These are phyloP conservation scores for Erebia palarica DNA, from an alignment of 2,888 invertebrate genomes.

Conservation along the genomic window DNA sequence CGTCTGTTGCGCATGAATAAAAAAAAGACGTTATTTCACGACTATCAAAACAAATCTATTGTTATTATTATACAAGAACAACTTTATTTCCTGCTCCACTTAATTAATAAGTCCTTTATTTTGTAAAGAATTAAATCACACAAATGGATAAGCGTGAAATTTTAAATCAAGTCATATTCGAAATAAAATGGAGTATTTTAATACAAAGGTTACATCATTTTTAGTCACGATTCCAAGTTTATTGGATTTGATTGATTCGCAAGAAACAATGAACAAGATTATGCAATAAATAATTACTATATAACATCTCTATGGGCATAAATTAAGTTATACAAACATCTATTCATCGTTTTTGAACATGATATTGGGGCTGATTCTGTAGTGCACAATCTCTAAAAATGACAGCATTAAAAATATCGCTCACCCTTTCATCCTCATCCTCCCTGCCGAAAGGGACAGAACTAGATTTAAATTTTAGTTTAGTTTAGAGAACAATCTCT, in stretches of 20 bases:
- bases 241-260: constrained; percentile 7
- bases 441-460: no score
- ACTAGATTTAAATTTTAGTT: no score
- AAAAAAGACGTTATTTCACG: background rate
- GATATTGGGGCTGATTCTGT: no score
- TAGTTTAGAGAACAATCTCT: no score
- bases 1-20: background rate
- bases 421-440: no score
- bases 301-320: background rate
- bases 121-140: constrained; percentile 8
- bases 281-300: constrained; percentile 1
- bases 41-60: background rate
- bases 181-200: constrained; percentile 7
- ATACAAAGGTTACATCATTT: background rate
- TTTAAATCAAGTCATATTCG: constrained; percentile 2
- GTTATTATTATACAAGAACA: background rate
- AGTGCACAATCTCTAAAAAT: no score
- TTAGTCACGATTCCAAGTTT: background rate
- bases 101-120: constrained; percentile 11
- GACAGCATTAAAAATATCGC: no score
- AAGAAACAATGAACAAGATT: constrained; percentile 7
- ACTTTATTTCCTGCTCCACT: constrained; percentile 5
- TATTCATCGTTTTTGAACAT: background rate
- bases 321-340: background rate
- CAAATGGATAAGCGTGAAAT: constrained; percentile 14